Base-by-base conservation (phyloP, 2,797 vertebrate species). In the Rhinella marina region DNA sequence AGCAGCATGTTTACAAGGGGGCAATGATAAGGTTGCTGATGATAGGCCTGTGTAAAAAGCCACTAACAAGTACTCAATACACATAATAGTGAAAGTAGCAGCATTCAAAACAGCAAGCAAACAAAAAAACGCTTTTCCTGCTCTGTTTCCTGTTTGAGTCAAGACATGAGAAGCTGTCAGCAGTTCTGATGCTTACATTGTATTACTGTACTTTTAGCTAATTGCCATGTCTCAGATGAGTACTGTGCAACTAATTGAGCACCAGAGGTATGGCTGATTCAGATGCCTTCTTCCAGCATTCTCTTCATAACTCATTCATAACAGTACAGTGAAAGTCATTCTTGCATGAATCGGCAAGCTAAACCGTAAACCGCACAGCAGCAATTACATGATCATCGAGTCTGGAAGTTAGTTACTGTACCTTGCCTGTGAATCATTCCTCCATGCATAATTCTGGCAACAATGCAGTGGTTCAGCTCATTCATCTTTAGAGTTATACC, bases 361-460 rank as follows among this genome's bases (percentile, higher is more conserved):
- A 52, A 32, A 59, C 54, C 25, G 70, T 48, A 19, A 84, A 62
- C 19, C 7, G 17, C 57, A 64, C 50, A 54, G n/a, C 52, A 59
- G 82, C 61, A 56, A 61, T 23, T 78, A 56, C 17, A 79, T 66
- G 66, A 79, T 66, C 7, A 52, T 9, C 41, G 57, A 25, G 52
- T 25, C 76, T 32, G 77, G 11, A 41, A 62, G 66, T n/a, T 17
- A 27, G 92, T 93, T 95, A 77, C 84, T 64, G 73, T 85, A 99
- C 98, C 98, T 98, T 99, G 98, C 94, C 98, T 96, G 92, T 99
- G 98, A 93, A 99, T 99, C 98, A 99, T 99, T 91, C 98, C 98
- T 75, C 98, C 98, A 0, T 99, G 97, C 98, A 99, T 99, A 92
- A 99, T 99, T 95, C 98, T 96, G 59, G 98, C 98, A 87, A 99